Evolutionary conservation across 2,797 vertebrate genomes (phyloP).

Genomic region (Orientallactaga sibirica): DNA sequence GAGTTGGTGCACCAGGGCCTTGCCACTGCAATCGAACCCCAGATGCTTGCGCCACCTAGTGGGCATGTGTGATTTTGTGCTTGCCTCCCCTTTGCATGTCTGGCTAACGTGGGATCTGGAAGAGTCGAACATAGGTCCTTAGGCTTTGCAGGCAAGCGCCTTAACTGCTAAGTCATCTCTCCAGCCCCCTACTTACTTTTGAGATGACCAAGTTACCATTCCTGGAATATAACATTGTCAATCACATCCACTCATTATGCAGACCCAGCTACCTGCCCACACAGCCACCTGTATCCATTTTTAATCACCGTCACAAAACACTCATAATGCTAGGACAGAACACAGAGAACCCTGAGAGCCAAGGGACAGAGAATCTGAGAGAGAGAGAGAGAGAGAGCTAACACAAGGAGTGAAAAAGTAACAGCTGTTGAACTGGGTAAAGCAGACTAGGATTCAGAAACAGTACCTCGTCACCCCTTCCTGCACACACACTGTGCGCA

Average conservation of each 20-base stretch:
- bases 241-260: not conserved
- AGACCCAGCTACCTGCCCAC: not conserved
- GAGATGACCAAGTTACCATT: not conserved
- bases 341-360: not conserved
- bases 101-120: no score
- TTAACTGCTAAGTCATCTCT: no score
- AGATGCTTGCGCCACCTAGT: no score
- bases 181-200: not conserved
- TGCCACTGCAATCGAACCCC: no score
- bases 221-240: slow-evolving; percentile 30
- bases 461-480: not conserved
- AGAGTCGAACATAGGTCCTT: no score
- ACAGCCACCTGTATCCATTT: slow-evolving; percentile 8
- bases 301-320: slow-evolving; percentile 27
- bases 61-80: no score
- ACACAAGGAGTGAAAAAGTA: not conserved
- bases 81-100: no score
- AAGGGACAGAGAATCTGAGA: slow-evolving; percentile 34
- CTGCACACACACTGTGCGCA: not conserved
- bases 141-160: no score
- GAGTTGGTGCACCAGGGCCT: no score
- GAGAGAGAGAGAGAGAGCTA: not conserved
- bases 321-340: not conserved
- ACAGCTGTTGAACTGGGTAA: slow-evolving; percentile 34
- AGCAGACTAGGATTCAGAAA: slow-evolving; percentile 40